Percentiles rank a stretch among this genome's conserved stretches.
phyloP scores from a whole-genome alignment of 2,113 vertebrate species.

The Mellivora capensis region DNA sequence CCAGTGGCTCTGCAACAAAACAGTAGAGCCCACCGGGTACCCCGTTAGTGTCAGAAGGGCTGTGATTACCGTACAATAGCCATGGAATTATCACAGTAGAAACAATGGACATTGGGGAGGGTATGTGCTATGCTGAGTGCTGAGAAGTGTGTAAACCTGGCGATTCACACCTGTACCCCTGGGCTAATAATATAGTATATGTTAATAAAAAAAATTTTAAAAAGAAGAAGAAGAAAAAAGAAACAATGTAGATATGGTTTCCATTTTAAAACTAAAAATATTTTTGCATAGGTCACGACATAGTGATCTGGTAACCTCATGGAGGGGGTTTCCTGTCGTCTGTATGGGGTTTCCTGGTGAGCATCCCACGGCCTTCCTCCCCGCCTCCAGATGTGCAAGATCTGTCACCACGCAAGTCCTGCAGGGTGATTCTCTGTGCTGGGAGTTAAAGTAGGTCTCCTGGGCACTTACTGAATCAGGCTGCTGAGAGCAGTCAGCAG shows the following conservation, averaged over 20 bases:
- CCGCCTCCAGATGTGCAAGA: rapidly evolving
- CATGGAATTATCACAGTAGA: neutral
- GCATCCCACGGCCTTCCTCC: no score
- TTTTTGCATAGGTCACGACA: rapidly evolving
- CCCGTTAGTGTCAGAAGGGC: neutral
- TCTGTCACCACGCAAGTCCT: rapidly evolving
- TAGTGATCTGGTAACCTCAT: rapidly evolving
- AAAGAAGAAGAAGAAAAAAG: no score
- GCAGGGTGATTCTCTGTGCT: rapidly evolving
- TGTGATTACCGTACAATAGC: neutral
- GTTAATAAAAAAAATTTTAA: no score
- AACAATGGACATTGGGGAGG: no score
- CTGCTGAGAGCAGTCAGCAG: neutral
- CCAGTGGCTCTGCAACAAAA: neutral
- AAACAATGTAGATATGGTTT: rapidly evolving
- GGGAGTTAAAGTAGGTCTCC: neutral
- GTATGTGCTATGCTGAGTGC: no score
- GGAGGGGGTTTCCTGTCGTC: neutral
- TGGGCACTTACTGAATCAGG: no score
- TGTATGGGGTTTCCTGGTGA: rapidly evolving
- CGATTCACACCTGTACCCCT: no score
- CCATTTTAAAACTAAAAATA: neutral
- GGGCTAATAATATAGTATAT: no score
- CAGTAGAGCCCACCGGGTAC: rapidly evolving
- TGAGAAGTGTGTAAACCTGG: no score